A percentile compares a stretch with the other conserved stretches of the same genome.
phyloP scores from a whole-genome alignment of 2,888 invertebrate genomes.

The Lepidocyrtoides sp. region DNA sequence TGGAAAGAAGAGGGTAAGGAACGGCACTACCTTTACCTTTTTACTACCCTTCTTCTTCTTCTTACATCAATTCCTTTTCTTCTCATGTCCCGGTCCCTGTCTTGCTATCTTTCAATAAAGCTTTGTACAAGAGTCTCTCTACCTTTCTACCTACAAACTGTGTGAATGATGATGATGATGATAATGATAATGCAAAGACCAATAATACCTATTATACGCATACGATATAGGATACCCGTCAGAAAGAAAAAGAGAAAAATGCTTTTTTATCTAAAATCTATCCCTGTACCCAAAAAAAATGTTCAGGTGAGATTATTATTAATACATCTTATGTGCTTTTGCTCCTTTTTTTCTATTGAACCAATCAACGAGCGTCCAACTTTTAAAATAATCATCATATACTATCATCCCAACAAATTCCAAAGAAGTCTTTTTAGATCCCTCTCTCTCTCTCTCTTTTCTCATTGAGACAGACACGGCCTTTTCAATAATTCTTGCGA shows the following conservation, averaged over 20 bases:
- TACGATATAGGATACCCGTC: slow-evolving; percentile 29
- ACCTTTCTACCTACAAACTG: background rate
- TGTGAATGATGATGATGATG: slow-evolving; percentile 1
- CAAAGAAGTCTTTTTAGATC: slow-evolving; percentile 55
- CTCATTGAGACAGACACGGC: background rate
- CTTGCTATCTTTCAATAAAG: background rate
- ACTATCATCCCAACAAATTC: slow-evolving; percentile 62
- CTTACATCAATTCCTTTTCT: slow-evolving; percentile 11
- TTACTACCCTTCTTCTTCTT: too few species aligned
- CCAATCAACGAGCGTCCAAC: slow-evolving; percentile 54
- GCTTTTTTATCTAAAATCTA: slow-evolving; percentile 41
- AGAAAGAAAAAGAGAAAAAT: background rate
- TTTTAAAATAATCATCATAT: slow-evolving; percentile 32
- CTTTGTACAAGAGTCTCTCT: background rate
- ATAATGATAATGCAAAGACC: background rate
- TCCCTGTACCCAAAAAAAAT: slow-evolving; percentile 30
- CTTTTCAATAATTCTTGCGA: slow-evolving; percentile 47
- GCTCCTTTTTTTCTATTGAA: slow-evolving; percentile 43
- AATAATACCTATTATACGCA: background rate
- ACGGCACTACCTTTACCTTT: slow-evolving; percentile 49
- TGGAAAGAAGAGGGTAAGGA: slow-evolving; percentile 40
- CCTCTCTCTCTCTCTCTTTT: slow-evolving; percentile 13
- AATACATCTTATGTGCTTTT: slow-evolving; percentile 9
- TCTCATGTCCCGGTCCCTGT: slow-evolving; percentile 15
- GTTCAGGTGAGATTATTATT: slow-evolving; percentile 58